Evolutionary conservation across 2,888 invertebrate genomes (phyloP).

Genomic region (Amphipoea oculea): DNA sequence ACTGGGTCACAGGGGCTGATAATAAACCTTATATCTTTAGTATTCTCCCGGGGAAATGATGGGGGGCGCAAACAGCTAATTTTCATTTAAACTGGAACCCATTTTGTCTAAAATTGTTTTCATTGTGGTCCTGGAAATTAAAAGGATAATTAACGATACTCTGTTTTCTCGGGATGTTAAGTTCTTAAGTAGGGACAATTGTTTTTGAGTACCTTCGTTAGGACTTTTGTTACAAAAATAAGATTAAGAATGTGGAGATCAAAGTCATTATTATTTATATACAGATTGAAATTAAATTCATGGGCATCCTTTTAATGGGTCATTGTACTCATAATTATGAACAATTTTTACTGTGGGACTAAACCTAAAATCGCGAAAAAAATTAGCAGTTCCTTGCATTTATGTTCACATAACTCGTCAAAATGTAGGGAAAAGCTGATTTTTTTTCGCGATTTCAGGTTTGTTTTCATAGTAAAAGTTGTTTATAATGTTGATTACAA

Average conservation of each 20-base stretch:
- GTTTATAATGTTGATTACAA: too few species aligned
- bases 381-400: too few species aligned
- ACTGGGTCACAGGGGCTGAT: constrained; percentile 21
- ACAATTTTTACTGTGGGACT: too few species aligned
- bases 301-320: too few species aligned
- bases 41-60: constrained; percentile 7
- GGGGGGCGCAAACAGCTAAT: constrained; percentile 13
- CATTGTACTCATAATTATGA: too few species aligned
- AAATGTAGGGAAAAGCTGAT: too few species aligned
- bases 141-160: neutral
- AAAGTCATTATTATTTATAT: neutral
- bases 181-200: neutral
- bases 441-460: too few species aligned
- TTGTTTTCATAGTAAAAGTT: too few species aligned
- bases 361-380: too few species aligned
- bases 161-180: neutral
- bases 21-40: constrained; percentile 49
- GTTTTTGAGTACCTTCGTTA: neutral
- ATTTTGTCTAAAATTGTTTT: constrained; percentile 32
- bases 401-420: too few species aligned
- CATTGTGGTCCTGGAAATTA: constrained; percentile 13
- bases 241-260: constrained; percentile 1
- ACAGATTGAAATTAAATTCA: too few species aligned
- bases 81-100: constrained; percentile 16
- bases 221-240: neutral